Percentiles rank a stretch among this genome's conserved stretches.
These are phyloP conservation scores for Malacosoma neustria DNA, from an alignment of 2,888 invertebrate genomes.

Conservation along the genomic window DNA sequence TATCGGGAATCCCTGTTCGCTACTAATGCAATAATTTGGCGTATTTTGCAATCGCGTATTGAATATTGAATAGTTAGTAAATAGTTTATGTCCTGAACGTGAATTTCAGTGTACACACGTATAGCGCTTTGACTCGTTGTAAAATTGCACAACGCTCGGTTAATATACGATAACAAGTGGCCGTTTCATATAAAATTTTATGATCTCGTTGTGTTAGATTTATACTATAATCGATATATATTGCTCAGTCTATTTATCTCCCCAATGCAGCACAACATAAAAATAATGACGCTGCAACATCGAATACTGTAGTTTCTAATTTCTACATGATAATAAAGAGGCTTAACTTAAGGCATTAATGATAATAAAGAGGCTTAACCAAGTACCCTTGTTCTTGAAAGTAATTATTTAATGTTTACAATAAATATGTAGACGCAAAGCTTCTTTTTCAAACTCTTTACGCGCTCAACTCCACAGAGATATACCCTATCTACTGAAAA, in stretches of 20 bases:
- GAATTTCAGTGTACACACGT: slow-evolving; percentile 70
- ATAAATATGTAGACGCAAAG: too few species aligned
- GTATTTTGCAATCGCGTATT: slow-evolving; percentile 74
- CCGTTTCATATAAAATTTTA: slow-evolving; percentile 55
- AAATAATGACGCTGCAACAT: too few species aligned
- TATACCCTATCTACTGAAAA: too few species aligned
- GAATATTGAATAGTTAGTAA: slow-evolving; percentile 72
- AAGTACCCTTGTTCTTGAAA: too few species aligned
- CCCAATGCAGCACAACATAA: slow-evolving; percentile 4
- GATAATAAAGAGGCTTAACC: too few species aligned
- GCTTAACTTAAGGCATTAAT: too few species aligned
- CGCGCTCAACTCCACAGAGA: too few species aligned
- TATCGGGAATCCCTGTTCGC: slow-evolving; percentile 73
- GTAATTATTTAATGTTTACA: too few species aligned
- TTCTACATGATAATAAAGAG: too few species aligned
- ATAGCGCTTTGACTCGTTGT: slow-evolving; percentile 51
- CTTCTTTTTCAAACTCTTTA: too few species aligned
- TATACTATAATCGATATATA: slow-evolving; percentile 45
- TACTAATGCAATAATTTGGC: slow-evolving; percentile 75
- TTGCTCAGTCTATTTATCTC: slow-evolving; percentile 31
- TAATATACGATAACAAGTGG: slow-evolving; percentile 63
- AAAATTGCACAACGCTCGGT: slow-evolving; percentile 60
- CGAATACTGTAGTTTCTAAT: too few species aligned
- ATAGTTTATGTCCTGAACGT: slow-evolving; percentile 71
- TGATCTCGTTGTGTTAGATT: slow-evolving; percentile 55